Base-by-base conservation (phyloP, 1,140 invertebrate species). In the Antheraea mylitta region DNA sequence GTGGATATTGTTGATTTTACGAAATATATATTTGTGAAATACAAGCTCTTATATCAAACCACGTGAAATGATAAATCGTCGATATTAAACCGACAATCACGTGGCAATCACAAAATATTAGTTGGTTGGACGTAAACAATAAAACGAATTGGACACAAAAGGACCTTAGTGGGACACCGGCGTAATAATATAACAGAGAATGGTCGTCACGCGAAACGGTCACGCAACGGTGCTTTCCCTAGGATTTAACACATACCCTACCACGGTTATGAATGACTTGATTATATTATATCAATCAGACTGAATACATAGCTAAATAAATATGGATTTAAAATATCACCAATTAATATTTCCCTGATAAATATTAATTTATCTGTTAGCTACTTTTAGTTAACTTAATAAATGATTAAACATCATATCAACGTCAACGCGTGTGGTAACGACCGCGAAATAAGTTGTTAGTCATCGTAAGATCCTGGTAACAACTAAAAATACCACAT, bases 211-310 rank as follows among this genome's bases (percentile, higher is more conserved):
- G 86, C 86, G 78, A 89, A 77, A 81, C 74, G 65, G 82, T 83
- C 87, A 90, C 86, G 86, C 83, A 75, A 87, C 76, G 68, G 73
- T 85, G 80, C 84, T 83, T 86, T 85, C 79, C 79, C 77, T 79
- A 74, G 53, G 77, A 80, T 86, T 86, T 82, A 73, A 79, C 72
- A 79, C 75, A 82, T 69, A 60, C 58, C 0, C 67, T 61, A 63
- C 58, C 61, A 70, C 70, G 69, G 65, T 80, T 80, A 79, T 85
- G 78, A 86, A 89, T 83, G 79, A 76, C 70, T 80, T 78, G 72
- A 81, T 80, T 75, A 37, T 9, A 13, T 22, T 53, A 36, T 45
- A 36, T 36, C 19, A 61, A 61, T 61, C 19, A 61, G 18, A 3
- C 5, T 53, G 13, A 53, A 0, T 6, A n/a, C n/a, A 53, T 1